A percentile compares a stretch with the other conserved stretches of the same genome.
phyloP scores from a whole-genome alignment of 2,797 vertebrate genomes.

The Liparis tanakae region DNA sequence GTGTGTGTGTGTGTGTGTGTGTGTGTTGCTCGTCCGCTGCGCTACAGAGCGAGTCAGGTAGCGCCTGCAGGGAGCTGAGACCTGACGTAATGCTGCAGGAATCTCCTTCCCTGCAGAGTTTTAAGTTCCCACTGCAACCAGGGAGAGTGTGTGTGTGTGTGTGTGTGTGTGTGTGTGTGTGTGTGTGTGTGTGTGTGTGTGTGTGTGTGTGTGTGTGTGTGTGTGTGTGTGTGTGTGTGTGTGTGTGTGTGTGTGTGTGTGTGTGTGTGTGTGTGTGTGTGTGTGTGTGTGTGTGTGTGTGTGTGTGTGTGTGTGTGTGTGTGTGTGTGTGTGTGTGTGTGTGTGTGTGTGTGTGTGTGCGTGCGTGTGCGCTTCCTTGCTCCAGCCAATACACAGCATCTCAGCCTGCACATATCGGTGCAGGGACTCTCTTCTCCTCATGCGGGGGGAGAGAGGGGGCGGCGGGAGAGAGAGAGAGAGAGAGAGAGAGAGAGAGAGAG shows the following conservation, averaged over 20 bases:
- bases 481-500: slow-evolving; percentile 35
- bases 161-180: slow-evolving; percentile 7
- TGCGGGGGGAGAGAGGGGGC: slow-evolving; percentile 50
- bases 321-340: slow-evolving; percentile 37
- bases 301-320: slow-evolving; percentile 32
- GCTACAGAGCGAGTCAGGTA: slow-evolving; percentile 59
- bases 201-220: slow-evolving; percentile 10
- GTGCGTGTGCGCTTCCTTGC: background rate
- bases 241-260: slow-evolving; percentile 8
- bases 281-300: slow-evolving; percentile 19
- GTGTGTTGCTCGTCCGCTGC: slow-evolving; percentile 47
- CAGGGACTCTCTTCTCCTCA: slow-evolving; percentile 55
- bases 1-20: slow-evolving; percentile 11
- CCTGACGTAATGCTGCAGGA: slow-evolving; percentile 81
- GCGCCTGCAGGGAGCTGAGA: slow-evolving; percentile 61
- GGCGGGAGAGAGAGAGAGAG: slow-evolving; percentile 35
- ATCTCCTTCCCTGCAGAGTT: slow-evolving; percentile 73
- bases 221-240: slow-evolving; percentile 11
- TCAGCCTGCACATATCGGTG: slow-evolving; percentile 56
- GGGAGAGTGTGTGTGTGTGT: slow-evolving; percentile 35
- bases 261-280: slow-evolving; percentile 5
- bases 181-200: slow-evolving; percentile 11
- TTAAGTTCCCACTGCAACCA: slow-evolving; percentile 69
- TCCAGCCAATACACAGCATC: slow-evolving; percentile 57
- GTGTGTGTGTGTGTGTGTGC: slow-evolving; percentile 11